Percentiles rank a stretch among this genome's conserved stretches.
phyloP scores from a whole-genome alignment of 2,888 invertebrate species.

The Biston betularia region DNA sequence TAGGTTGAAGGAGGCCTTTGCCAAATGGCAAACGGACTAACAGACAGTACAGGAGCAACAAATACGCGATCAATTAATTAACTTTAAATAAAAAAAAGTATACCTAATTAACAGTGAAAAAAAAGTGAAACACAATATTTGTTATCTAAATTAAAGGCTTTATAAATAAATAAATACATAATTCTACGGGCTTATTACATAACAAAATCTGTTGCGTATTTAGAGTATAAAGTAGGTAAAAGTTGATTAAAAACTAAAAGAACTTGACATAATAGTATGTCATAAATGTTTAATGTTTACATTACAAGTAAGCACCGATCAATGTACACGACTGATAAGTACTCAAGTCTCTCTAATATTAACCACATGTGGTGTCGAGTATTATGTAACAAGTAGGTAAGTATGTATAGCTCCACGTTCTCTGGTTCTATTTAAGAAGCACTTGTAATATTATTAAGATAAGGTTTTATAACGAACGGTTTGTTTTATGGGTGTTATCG shows the following conservation, averaged over 20 bases:
- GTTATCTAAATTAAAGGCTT: too few relatives aligned
- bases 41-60: too few relatives aligned
- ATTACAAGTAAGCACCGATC: conserved; percentile 8
- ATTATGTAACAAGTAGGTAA: conserved; percentile 22
- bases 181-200: too few relatives aligned
- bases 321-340: conserved; percentile 8
- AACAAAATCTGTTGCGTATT: too few relatives aligned
- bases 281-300: neutral
- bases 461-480: conserved; percentile 64
- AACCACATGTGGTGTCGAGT: conserved; percentile 24
- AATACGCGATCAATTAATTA: too few relatives aligned
- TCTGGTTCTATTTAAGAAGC: conserved; percentile 62
- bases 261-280: neutral
- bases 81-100: too few relatives aligned
- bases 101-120: too few relatives aligned
- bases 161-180: too few relatives aligned
- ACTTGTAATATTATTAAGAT: conserved; percentile 68
- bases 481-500: conserved; percentile 67
- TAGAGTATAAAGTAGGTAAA: neutral
- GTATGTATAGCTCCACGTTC: conserved; percentile 40
- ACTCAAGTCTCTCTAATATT: conserved; percentile 8
- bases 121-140: too few relatives aligned
- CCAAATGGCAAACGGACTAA: too few relatives aligned
- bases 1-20: too few relatives aligned
- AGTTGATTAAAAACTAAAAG: neutral